A percentile compares a stretch with the other conserved stretches of the same genome.
These are phyloP conservation scores for Barypeithes pellucidus DNA, from an alignment of 2,888 invertebrate genomes.

Conservation along the genomic window DNA sequence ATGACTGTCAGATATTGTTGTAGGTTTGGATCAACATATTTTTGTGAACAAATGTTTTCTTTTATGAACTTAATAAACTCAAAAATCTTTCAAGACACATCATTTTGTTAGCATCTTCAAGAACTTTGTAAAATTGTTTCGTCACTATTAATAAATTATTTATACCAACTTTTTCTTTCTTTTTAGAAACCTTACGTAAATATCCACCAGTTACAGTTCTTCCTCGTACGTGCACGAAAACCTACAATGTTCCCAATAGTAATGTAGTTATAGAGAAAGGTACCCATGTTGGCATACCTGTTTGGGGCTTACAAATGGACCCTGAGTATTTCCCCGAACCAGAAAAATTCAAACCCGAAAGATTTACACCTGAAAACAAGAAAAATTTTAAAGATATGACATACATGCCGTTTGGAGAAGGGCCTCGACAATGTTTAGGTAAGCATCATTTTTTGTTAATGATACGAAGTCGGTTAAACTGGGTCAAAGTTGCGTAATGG, in stretches of 20 bases:
- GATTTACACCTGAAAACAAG: constrained; percentile 59
- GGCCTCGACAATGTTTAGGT: constrained; percentile 48
- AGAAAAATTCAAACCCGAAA: constrained; percentile 68
- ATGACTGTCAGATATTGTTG: too few relatives aligned
- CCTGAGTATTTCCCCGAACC: constrained; percentile 67
- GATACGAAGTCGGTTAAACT: too few relatives aligned
- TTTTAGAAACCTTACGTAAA: constrained; percentile 46
- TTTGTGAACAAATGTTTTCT: too few relatives aligned
- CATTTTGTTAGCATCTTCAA: too few relatives aligned
- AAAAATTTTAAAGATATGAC: constrained; percentile 29
- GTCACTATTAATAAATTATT: too few relatives aligned
- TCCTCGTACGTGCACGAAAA: constrained; percentile 37
- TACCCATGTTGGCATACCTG: constrained; percentile 55
- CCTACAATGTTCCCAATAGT: constrained; percentile 33
- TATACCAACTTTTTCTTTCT: not conserved
- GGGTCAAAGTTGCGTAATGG: too few relatives aligned
- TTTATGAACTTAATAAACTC: too few relatives aligned
- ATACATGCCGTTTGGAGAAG: constrained; percentile 46
- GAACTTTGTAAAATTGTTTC: too few relatives aligned
- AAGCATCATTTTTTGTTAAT: not conserved
- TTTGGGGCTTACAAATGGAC: constrained; percentile 63
- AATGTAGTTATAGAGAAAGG: constrained; percentile 35
- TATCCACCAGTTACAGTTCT: constrained; percentile 32
- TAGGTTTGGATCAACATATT: too few relatives aligned
- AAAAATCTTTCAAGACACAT: too few relatives aligned